Evolutionary conservation across 1,140 invertebrate genomes (phyloP).

Genomic region (Solenopsis invicta): DNA sequence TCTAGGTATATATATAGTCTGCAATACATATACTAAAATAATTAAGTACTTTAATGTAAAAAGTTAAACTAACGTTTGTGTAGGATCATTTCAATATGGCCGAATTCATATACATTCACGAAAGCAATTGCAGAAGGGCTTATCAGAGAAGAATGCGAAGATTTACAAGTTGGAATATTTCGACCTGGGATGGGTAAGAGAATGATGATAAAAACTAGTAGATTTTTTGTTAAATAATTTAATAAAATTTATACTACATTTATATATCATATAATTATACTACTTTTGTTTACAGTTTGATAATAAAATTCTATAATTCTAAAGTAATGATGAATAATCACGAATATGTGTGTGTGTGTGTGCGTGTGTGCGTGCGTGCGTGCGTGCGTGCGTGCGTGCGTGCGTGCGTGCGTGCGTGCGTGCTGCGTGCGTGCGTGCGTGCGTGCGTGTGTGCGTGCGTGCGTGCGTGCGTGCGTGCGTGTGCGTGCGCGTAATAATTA

Average conservation of each 20-base stretch:
- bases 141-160: slow-evolving; percentile 86
- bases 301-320: too few relatives aligned
- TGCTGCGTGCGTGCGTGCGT: too few relatives aligned
- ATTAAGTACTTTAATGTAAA: background rate
- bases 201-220: background rate
- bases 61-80: slow-evolving; percentile 66
- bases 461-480: too few relatives aligned
- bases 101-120: slow-evolving; percentile 92
- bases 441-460: too few relatives aligned
- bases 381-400: too few relatives aligned
- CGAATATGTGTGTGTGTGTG: too few relatives aligned
- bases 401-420: too few relatives aligned
- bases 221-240: background rate
- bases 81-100: slow-evolving; percentile 89
- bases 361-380: too few relatives aligned
- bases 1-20: slow-evolving; percentile 85
- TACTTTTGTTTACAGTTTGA: background rate
- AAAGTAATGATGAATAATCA: too few relatives aligned
- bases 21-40: slow-evolving; percentile 10
- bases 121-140: slow-evolving; percentile 91
- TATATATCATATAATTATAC: background rate
- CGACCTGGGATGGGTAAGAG: slow-evolving; percentile 89
- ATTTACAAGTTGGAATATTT: slow-evolving; percentile 90
- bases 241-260: background rate
- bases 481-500: too few relatives aligned